Conservation (phyloP, 2,888 invertebrate genomes). For the Thymelicus sylvestris region DNA sequence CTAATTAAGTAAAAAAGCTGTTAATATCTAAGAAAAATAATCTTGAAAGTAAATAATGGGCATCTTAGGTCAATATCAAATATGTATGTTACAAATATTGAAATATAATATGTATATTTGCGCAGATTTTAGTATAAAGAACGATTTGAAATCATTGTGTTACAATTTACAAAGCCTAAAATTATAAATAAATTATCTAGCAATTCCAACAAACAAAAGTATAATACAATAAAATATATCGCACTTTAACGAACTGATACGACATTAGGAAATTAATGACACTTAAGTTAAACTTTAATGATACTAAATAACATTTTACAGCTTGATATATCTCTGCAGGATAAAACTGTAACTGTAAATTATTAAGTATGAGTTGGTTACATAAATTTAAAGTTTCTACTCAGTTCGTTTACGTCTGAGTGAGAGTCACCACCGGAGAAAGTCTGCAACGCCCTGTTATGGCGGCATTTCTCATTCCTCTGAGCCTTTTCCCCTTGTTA, state of each 20-base stretch:
- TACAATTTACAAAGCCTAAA: no score
- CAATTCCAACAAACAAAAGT: neutral
- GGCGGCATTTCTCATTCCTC: conserved; percentile 77
- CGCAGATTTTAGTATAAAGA: no score
- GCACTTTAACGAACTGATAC: neutral
- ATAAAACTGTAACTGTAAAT: conserved; percentile 33
- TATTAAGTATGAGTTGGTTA: conserved; percentile 35
- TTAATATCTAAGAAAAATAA: no score
- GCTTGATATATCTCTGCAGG: conserved; percentile 3
- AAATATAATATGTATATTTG: no score
- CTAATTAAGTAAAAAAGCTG: no score
- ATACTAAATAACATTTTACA: neutral
- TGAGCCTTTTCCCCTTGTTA: conserved; percentile 70
- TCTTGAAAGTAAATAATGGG: no score
- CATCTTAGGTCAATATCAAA: no score
- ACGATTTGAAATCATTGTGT: no score
- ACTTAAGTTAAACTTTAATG: neutral
- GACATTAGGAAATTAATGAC: neutral
- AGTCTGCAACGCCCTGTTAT: conserved; percentile 77
- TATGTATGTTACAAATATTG: no score
- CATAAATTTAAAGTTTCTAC: conserved; percentile 41
- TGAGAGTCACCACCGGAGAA: conserved; percentile 63
- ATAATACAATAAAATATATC: neutral
- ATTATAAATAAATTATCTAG: no score
- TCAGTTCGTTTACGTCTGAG: conserved; percentile 44